Evolutionary conservation across 2,888 invertebrate genomes (phyloP).

Genomic region (Heliothis peltigera): DNA sequence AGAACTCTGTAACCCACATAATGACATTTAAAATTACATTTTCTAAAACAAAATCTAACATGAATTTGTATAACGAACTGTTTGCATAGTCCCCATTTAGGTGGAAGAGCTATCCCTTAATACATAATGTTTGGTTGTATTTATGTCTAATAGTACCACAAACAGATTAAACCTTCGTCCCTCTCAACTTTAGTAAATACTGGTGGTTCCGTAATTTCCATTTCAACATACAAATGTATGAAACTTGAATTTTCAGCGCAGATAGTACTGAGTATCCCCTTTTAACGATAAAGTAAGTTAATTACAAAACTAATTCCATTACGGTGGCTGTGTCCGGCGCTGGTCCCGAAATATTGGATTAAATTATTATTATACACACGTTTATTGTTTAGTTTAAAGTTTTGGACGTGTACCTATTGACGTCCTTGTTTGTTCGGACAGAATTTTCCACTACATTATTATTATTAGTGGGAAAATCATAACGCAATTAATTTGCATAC

Average conservation of each 20-base stretch:
- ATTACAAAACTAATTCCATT: conserved; percentile 83
- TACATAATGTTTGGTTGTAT: conserved; percentile 61
- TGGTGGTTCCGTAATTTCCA: conserved; percentile 64
- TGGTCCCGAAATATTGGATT: conserved; percentile 68
- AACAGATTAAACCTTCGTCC: conserved; percentile 67
- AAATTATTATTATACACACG: conserved; percentile 64
- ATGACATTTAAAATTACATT: conserved; percentile 53
- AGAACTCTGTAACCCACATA: conserved; percentile 34
- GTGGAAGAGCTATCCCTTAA: conserved; percentile 48
- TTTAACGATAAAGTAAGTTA: conserved; percentile 80
- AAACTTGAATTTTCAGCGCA: conserved; percentile 76
- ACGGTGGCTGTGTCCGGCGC: conserved; percentile 67
- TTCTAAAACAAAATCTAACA: conserved; percentile 49
- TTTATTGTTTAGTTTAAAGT: conserved; percentile 62
- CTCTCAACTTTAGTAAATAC: conserved; percentile 66
- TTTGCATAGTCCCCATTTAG: conserved; percentile 47
- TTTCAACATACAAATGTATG: conserved; percentile 66
- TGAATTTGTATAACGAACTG: conserved; percentile 42
- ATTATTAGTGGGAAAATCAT: conserved; percentile 37
- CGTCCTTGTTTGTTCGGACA: conserved; percentile 41
- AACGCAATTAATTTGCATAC: conserved; percentile 49
- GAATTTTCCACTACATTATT: conserved; percentile 27
- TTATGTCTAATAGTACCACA: conserved; percentile 64
- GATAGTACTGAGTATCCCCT: conserved; percentile 74
- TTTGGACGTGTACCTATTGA: conserved; percentile 51